phyloP scores from a whole-genome alignment of 2,113 vertebrate species.

The Tricholaema leucomelas region DNA sequence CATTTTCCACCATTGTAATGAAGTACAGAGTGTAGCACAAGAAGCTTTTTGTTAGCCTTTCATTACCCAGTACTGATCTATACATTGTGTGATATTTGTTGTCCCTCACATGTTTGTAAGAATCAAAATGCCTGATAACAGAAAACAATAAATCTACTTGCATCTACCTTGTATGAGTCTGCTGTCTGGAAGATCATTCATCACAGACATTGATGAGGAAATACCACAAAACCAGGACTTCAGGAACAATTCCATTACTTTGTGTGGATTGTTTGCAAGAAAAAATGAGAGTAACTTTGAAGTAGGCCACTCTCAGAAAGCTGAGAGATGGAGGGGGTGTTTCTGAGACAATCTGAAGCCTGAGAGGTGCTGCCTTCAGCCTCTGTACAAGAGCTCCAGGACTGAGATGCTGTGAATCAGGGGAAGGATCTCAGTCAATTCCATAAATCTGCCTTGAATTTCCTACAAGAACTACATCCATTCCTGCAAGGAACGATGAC shows the following conservation, averaged over 20 bases:
- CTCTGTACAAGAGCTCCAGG: no score
- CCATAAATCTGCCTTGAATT: no score
- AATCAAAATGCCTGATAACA: not conserved
- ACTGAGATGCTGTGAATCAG: no score
- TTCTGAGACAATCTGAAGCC: no score
- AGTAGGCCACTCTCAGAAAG: no score
- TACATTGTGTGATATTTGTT: not conserved
- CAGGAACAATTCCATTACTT: not conserved
- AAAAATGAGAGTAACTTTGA: no score
- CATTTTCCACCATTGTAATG: not conserved
- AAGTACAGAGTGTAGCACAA: not conserved
- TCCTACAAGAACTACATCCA: no score
- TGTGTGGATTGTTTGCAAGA: no score
- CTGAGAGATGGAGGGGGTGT: not conserved
- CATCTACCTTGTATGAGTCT: not conserved
- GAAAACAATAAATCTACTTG: not conserved
- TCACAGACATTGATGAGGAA: rapidly evolving
- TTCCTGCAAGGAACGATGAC: no score
- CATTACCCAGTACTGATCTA: rapidly evolving
- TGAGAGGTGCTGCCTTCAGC: no score
- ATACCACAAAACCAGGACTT: not conserved
- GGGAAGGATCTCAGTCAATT: no score
- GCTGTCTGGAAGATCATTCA: not conserved
- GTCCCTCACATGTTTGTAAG: not conserved
- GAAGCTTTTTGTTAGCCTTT: not conserved